These are phyloP conservation scores for Erpetoichthys calabaricus DNA, from an alignment of 2,797 vertebrate species.

Conservation along the genomic window DNA sequence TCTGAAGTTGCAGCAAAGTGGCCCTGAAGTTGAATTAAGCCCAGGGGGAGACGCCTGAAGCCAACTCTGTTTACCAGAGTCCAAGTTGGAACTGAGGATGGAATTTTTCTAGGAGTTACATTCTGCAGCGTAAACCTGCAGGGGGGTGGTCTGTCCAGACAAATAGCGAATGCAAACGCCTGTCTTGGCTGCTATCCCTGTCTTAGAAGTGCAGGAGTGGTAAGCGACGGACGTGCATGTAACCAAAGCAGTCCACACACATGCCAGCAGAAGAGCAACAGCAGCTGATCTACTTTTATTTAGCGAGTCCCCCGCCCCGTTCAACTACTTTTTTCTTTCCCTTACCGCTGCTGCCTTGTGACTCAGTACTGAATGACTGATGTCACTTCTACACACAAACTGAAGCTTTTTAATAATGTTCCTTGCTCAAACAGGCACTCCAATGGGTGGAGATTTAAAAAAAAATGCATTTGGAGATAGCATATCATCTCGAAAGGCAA, in stretches of 20 bases:
- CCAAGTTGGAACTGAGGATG: conserved; percentile 14
- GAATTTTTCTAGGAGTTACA: conserved; percentile 25
- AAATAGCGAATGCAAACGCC: conserved; percentile 11
- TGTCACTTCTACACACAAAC: not conserved
- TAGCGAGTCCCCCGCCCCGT: not conserved
- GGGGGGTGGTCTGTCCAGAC: conserved; percentile 25
- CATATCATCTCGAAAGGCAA: conserved; percentile 4
- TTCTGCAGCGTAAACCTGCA: conserved; percentile 27
- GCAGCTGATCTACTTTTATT: not conserved
- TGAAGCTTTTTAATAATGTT: not conserved
- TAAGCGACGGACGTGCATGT: not conserved
- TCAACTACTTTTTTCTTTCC: conserved; percentile 5
- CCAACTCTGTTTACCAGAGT: conserved; percentile 15
- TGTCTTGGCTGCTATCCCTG: not conserved
- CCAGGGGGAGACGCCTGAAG: conserved; percentile 15
- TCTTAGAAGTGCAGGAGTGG: not conserved
- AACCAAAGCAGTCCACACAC: not conserved
- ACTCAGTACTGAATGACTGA: not conserved
- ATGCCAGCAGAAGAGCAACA: conserved; percentile 3
- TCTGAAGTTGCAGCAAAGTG: conserved; percentile 7
- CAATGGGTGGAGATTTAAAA: conserved; percentile 6
- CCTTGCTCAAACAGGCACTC: not conserved
- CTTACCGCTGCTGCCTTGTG: conserved; percentile 5
- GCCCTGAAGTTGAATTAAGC: conserved; percentile 11
- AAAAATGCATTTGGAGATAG: conserved; percentile 6